Conservation (phyloP, 1,140 invertebrate species). For the Babylonia areolata region DNA sequence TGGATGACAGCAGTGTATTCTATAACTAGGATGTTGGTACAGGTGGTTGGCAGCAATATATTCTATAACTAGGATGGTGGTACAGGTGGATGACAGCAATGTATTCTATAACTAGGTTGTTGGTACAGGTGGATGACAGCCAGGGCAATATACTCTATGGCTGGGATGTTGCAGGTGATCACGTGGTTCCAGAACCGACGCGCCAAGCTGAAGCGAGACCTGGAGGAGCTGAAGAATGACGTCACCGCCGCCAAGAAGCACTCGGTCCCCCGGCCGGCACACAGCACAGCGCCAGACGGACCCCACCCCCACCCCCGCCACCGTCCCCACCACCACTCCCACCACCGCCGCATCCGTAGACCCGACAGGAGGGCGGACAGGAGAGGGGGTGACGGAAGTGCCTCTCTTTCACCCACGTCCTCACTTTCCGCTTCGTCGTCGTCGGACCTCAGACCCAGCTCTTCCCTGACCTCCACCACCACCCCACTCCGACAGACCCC, state of each 20-base stretch:
- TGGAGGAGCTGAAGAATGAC: slow-evolving; percentile 98
- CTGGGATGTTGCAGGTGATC: slow-evolving; percentile 81
- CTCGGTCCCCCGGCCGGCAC: slow-evolving; percentile 13
- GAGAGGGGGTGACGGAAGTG: neutral
- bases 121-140: too few species aligned
- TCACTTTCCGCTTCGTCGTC: neutral
- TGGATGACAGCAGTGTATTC: too few species aligned
- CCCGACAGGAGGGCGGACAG: neutral
- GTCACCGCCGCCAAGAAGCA: slow-evolving; percentile 81
- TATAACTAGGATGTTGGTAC: too few species aligned
- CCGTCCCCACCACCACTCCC: neutral
- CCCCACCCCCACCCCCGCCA: neutral
- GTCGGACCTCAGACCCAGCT: too few species aligned
- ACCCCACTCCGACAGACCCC: too few species aligned
- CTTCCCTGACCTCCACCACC: too few species aligned
- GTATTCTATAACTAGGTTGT: too few species aligned
- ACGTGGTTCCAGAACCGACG: slow-evolving; percentile 99
- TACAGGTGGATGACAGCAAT: too few species aligned
- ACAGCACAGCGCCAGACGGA: neutral
- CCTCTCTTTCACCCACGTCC: neutral
- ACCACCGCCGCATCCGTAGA: neutral
- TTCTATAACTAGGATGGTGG: too few species aligned
- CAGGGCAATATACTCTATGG: too few species aligned
- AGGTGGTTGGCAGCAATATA: too few species aligned
- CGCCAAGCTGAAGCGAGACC: slow-evolving; percentile 97